A percentile compares a stretch with the other conserved stretches of the same genome.
phyloP scores from a whole-genome alignment of 2,888 invertebrate species.

The Ametastegia equiseti region DNA sequence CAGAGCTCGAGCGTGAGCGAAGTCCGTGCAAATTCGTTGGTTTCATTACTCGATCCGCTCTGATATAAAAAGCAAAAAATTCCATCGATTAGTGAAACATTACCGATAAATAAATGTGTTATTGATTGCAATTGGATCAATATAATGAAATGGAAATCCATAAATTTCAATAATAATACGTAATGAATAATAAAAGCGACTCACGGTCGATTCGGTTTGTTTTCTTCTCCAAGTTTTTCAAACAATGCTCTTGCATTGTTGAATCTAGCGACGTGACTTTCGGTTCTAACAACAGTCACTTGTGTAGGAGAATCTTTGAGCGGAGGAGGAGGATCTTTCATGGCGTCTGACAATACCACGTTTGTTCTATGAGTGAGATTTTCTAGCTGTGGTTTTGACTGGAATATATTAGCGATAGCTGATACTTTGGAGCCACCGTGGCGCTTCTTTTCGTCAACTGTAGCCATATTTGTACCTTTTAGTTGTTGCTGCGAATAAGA shows the following conservation, averaged over 20 bases:
- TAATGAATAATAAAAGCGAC: conserved; percentile 50
- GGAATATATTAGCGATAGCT: conserved; percentile 94
- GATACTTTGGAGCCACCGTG: conserved; percentile 90
- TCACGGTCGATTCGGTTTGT: conserved; percentile 77
- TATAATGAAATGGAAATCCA: conserved; percentile 12
- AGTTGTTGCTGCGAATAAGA: not conserved
- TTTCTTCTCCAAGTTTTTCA: conserved; percentile 91
- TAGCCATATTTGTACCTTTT: conserved; percentile 74
- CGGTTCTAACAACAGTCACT: conserved; percentile 89
- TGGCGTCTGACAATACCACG: conserved; percentile 65
- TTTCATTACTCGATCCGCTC: conserved; percentile 65
- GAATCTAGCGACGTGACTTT: conserved; percentile 93
- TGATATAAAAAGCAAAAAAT: not conserved
- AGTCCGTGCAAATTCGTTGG: conserved; percentile 78
- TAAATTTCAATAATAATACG: not conserved
- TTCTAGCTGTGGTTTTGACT: conserved; percentile 78
- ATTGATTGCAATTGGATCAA: conserved; percentile 16
- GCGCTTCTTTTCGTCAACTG: conserved; percentile 84
- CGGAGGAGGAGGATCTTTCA: conserved; percentile 76
- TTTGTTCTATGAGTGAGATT: conserved; percentile 69
- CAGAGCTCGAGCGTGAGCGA: conserved; percentile 83
- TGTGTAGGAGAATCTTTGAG: conserved; percentile 75
- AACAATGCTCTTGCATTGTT: conserved; percentile 95
- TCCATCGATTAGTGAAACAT: not conserved
- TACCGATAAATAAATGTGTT: conserved; percentile 35